Evolutionary conservation across 2,888 invertebrate species (phyloP).

Genomic region (Sinohyriopsis cumingii): DNA sequence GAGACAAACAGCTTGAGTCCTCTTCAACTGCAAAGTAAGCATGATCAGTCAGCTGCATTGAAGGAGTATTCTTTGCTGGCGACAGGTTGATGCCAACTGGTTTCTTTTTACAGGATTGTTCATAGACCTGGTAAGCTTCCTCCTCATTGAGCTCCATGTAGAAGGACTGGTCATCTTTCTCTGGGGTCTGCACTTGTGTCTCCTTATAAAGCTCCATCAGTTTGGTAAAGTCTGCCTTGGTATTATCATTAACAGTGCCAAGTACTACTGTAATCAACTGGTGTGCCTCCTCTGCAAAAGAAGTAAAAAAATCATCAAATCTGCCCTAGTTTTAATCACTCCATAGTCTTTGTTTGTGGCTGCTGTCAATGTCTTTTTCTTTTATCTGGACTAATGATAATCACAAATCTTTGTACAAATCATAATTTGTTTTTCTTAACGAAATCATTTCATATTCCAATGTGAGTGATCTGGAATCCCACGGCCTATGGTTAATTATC

Average conservation of each 20-base stretch:
- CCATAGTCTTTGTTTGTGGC: too few species aligned
- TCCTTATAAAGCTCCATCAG: conserved; percentile 27
- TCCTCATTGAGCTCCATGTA: conserved; percentile 30
- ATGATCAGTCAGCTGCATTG: conserved; percentile 9
- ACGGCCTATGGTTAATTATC: too few species aligned
- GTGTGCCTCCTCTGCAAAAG: conserved; percentile 48
- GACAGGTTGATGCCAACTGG: not conserved
- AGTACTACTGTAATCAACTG: conserved; percentile 53
- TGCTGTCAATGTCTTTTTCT: too few species aligned
- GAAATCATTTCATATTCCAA: too few species aligned
- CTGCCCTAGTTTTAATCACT: too few species aligned
- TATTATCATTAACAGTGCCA: conserved; percentile 19
- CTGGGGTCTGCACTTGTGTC: too few species aligned
- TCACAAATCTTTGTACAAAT: too few species aligned
- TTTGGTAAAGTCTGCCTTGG: conserved; percentile 23
- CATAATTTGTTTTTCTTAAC: too few species aligned
- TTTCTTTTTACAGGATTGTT: not conserved
- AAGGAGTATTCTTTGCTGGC: conserved; percentile 1
- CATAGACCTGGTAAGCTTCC: conserved; percentile 9
- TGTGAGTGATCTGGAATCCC: too few species aligned
- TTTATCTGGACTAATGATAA: too few species aligned
- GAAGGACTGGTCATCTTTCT: conserved; percentile 27
- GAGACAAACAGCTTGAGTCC: conserved; percentile 34
- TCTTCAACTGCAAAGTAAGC: conserved; percentile 22
- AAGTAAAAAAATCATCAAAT: conserved; percentile 3